These are phyloP conservation scores for Maccullochella peelii DNA, from an alignment of 2,113 vertebrate species.

Conservation along the genomic window DNA sequence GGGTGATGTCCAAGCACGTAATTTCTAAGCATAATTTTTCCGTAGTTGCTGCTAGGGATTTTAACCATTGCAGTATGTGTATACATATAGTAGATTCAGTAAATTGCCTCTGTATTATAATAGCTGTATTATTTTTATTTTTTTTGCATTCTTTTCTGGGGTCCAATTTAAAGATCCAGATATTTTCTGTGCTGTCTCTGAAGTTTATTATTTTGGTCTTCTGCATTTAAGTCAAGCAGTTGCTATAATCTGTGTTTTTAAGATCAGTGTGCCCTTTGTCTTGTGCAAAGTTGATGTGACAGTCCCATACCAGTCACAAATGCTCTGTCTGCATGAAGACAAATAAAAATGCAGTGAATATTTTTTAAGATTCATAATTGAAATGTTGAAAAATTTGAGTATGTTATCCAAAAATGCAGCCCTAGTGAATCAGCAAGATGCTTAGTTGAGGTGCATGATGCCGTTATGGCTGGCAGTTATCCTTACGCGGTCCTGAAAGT, in stretches of 20 bases:
- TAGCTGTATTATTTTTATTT: neutral
- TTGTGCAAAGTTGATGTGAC: neutral
- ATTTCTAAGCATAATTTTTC: neutral
- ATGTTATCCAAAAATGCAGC: neutral
- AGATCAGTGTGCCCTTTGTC: neutral
- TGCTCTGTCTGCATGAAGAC: neutral
- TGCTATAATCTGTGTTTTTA: neutral
- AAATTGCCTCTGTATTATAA: neutral
- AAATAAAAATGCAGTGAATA: neutral
- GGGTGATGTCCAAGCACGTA: neutral
- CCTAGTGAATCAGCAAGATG: neutral
- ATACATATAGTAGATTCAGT: neutral
- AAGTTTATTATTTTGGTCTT: neutral
- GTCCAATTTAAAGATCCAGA: neutral
- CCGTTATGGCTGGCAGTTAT: conserved; percentile 35
- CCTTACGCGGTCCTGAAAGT: conserved; percentile 45
- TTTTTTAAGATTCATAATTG: neutral
- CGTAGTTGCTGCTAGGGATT: neutral
- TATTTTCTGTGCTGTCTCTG: neutral
- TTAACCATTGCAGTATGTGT: neutral
- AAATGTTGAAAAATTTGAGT: neutral
- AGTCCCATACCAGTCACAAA: neutral
- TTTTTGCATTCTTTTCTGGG: neutral
- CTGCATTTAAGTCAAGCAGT: neutral
- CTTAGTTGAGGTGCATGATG: conserved; percentile 10